These are phyloP conservation scores for Watsonalla binaria DNA, from an alignment of 2,888 invertebrate genomes.

Conservation along the genomic window DNA sequence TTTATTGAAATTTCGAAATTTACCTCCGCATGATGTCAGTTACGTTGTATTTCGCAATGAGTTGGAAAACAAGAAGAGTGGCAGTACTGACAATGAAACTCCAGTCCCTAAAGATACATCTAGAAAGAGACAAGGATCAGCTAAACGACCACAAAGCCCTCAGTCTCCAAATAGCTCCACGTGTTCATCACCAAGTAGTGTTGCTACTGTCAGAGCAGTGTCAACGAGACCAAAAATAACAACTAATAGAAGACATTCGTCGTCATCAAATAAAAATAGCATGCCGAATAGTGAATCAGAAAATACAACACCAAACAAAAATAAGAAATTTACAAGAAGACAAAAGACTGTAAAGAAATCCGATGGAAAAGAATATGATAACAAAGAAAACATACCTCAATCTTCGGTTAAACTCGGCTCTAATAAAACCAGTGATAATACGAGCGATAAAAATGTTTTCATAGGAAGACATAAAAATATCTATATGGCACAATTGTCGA, in stretches of 20 bases:
- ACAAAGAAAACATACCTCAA: slow-evolving; percentile 58
- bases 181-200: slow-evolving; percentile 57
- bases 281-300: slow-evolving; percentile 40
- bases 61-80: slow-evolving; percentile 31
- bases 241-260: slow-evolving; percentile 31
- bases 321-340: slow-evolving; percentile 39
- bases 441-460: slow-evolving; percentile 25
- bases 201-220: slow-evolving; percentile 50
- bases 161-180: slow-evolving; percentile 53
- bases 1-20: slow-evolving; percentile 35
- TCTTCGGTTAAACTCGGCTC: slow-evolving; percentile 31
- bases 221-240: slow-evolving; percentile 26
- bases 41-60: slow-evolving; percentile 51
- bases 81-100: slow-evolving; percentile 19
- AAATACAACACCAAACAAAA: slow-evolving; percentile 28
- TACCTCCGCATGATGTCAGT: slow-evolving; percentile 27
- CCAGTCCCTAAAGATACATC: slow-evolving; percentile 18
- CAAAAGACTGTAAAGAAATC: slow-evolving; percentile 30
- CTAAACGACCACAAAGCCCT: slow-evolving; percentile 28
- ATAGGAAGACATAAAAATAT: slow-evolving; percentile 35
- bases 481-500: slow-evolving; percentile 38
- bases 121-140: slow-evolving; percentile 13
- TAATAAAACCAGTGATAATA: slow-evolving; percentile 24
- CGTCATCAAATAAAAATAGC: slow-evolving; percentile 34
- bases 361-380: slow-evolving; percentile 27